Conservation (phyloP, 2,113 vertebrate genomes). For the Pelodiscus sinensis region DNA sequence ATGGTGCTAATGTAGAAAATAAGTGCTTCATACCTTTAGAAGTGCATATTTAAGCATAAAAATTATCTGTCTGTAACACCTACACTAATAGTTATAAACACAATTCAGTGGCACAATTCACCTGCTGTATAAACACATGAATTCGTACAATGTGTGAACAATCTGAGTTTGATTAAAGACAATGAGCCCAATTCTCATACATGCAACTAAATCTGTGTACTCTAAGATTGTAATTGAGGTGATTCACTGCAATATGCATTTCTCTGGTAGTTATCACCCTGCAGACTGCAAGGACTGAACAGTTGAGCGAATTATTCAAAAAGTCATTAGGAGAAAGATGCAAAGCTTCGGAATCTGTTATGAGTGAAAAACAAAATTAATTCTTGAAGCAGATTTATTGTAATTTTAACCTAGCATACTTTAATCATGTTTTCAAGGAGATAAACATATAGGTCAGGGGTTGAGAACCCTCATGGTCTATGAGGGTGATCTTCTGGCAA, state of each 20-base stretch:
- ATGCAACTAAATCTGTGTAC: neutral
- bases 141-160: neutral
- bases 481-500: too few species aligned
- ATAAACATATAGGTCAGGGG: neutral
- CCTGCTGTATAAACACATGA: neutral
- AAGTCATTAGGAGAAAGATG: neutral
- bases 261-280: neutral
- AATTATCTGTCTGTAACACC: neutral
- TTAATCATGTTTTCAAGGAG: neutral
- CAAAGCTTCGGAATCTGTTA: neutral
- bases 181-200: conserved; percentile 4
- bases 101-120: neutral
- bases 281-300: neutral
- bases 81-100: neutral
- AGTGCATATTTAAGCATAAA: conserved; percentile 1
- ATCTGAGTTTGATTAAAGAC: conserved; percentile 16
- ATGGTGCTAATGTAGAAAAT: conserved; percentile 4
- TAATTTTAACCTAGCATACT: neutral
- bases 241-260: neutral
- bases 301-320: neutral
- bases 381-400: neutral
- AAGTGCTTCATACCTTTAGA: neutral
- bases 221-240: conserved; percentile 1
- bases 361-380: conserved; percentile 4
- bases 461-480: too few species aligned